Conservation (phyloP, 2,888 invertebrate species). For the Dione vanillae region DNA sequence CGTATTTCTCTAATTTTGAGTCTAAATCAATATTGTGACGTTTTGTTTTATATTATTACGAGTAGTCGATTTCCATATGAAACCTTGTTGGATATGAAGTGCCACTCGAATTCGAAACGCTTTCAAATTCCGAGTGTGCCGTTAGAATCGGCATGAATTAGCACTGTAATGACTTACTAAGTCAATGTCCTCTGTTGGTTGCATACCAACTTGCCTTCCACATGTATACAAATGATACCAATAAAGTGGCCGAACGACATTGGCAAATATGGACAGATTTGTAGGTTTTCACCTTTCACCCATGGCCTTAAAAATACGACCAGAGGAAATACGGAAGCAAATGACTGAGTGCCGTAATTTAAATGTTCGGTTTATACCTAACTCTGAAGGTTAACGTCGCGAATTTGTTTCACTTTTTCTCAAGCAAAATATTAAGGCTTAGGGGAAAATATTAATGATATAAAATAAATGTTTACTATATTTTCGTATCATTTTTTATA, state of each 20-base stretch:
- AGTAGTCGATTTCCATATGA: conserved; percentile 51
- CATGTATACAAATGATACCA: conserved; percentile 15
- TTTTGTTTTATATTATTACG: conserved; percentile 46
- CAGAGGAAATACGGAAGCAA: conserved; percentile 53
- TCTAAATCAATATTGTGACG: conserved; percentile 32
- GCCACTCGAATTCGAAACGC: conserved; percentile 51
- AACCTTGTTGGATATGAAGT: conserved; percentile 50
- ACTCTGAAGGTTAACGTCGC: conserved; percentile 40
- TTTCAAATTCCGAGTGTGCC: conserved; percentile 57
- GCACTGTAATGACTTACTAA: conserved; percentile 65
- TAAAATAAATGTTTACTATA: conserved; percentile 27
- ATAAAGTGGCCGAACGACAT: conserved; percentile 9
- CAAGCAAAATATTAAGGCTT: conserved; percentile 19
- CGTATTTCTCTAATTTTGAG: no score
- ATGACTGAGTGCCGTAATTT: conserved; percentile 45
- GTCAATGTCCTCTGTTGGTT: conserved; percentile 68
- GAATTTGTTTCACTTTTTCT: conserved; percentile 32
- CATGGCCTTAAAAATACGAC: conserved; percentile 70
- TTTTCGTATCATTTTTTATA: no score
- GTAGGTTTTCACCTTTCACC: conserved; percentile 73
- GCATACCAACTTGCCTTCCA: background rate
- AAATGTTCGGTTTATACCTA: conserved; percentile 52
- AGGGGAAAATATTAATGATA: background rate
- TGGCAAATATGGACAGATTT: conserved; percentile 47
- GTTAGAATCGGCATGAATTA: conserved; percentile 70